Evolutionary conservation across 2,888 invertebrate genomes (phyloP).

Genomic region (Embidobia sp.): DNA sequence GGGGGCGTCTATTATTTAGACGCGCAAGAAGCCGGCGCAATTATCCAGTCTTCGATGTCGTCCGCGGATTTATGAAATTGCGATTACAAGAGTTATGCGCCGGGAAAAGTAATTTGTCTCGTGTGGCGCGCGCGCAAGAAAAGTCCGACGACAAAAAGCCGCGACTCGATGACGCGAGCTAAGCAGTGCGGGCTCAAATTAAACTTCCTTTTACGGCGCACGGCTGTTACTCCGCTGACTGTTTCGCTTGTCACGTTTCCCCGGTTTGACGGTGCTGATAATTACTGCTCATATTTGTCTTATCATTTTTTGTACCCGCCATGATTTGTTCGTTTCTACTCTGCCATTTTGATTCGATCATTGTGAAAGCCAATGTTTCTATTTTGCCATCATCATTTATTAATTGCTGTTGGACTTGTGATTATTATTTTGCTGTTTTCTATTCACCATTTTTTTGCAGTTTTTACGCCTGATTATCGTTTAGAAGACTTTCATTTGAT

Average conservation of each 20-base stretch:
- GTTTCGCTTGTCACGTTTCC: neutral
- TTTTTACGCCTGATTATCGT: too few species aligned
- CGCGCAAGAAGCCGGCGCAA: conserved; percentile 19
- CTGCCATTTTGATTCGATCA: neutral
- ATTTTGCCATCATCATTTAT: too few species aligned
- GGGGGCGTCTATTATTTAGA: conserved; percentile 41
- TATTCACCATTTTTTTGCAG: too few species aligned
- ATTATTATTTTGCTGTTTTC: too few species aligned
- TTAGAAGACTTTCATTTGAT: too few species aligned
- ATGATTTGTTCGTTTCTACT: neutral
- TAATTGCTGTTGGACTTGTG: too few species aligned
- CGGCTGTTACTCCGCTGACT: neutral
- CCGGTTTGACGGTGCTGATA: neutral
- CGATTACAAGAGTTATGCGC: conserved; percentile 70
- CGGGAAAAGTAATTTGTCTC: conserved; percentile 71
- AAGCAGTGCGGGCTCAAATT: conserved; percentile 8
- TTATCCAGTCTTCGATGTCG: conserved; percentile 43
- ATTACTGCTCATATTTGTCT: conserved; percentile 2
- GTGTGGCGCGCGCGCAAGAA: conserved; percentile 51
- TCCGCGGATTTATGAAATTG: conserved; percentile 76
- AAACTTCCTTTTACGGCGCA: conserved; percentile 40
- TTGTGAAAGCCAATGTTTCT: too few species aligned
- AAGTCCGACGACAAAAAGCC: conserved; percentile 44
- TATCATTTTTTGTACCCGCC: neutral
- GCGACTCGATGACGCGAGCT: conserved; percentile 22